A percentile compares a stretch with the other conserved stretches of the same genome.
Evolutionary conservation across 2,113 vertebrate species (phyloP).

Genomic region (Corvus cornix): DNA sequence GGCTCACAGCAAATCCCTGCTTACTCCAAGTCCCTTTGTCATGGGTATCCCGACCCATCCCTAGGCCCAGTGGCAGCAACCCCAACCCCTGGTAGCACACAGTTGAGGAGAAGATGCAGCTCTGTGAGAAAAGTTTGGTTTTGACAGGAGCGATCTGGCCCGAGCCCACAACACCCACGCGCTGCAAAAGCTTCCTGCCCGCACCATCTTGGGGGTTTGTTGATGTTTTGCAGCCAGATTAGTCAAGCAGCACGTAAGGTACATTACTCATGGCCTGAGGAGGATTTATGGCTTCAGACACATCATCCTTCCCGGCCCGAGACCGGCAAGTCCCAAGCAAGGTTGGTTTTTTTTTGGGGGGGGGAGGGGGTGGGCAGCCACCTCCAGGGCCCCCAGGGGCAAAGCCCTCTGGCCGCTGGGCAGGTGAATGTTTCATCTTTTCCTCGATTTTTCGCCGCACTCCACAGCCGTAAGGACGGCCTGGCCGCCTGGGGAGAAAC

Average conservation of each 20-base stretch:
- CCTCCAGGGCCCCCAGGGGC: not conserved
- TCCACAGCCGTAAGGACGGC: rapidly evolving
- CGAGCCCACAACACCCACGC: not conserved
- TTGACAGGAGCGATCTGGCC: not conserved
- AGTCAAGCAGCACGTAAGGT: not conserved
- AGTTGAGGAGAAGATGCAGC: not conserved
- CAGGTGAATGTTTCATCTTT: not conserved
- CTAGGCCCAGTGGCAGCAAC: not conserved
- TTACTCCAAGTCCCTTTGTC: not conserved
- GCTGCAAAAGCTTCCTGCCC: not conserved
- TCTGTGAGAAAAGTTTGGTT: not conserved
- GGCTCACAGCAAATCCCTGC: not conserved
- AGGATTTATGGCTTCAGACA: not conserved
- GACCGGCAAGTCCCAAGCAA: not conserved
- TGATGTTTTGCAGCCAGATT: not conserved
- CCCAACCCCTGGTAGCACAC: not conserved
- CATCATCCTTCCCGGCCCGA: not conserved
- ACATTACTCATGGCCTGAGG: not conserved
- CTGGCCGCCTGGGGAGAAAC: not conserved
- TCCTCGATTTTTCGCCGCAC: not conserved
- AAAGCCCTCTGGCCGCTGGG: rapidly evolving
- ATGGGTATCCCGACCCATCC: not conserved
- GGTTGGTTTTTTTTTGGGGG: not conserved
- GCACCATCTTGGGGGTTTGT: not conserved
- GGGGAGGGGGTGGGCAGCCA: too few species aligned